A percentile compares a stretch with the other conserved stretches of the same genome.
Evolutionary conservation across 2,888 invertebrate species (phyloP).

Genomic region (Corythucha ciliata): DNA sequence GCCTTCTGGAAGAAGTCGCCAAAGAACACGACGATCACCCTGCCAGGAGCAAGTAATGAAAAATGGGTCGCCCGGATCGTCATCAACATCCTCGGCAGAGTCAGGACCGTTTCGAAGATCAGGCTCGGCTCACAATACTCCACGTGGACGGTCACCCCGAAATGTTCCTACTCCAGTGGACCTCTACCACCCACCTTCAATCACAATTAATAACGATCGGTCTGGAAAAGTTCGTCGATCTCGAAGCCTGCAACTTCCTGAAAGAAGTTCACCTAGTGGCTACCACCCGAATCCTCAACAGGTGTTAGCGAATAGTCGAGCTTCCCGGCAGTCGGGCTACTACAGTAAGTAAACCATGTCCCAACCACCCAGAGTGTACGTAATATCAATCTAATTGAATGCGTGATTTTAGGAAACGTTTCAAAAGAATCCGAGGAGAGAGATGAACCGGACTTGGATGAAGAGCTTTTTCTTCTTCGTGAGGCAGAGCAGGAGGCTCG

Average conservation of each 20-base stretch:
- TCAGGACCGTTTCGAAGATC: constrained; percentile 19
- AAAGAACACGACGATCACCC: constrained; percentile 40
- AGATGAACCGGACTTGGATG: constrained; percentile 20
- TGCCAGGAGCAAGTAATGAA: constrained; percentile 39
- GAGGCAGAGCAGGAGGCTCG: constrained; percentile 44
- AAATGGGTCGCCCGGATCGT: constrained; percentile 48
- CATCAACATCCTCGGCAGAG: constrained; percentile 44
- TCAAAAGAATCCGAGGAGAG: background rate
- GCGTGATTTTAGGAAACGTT: too few species aligned
- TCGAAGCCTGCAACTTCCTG: constrained; percentile 55
- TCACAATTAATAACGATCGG: constrained; percentile 7
- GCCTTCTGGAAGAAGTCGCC: constrained; percentile 31
- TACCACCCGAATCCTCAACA: constrained; percentile 22
- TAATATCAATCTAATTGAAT: too few species aligned
- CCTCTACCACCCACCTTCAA: constrained; percentile 40
- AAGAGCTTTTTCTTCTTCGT: constrained; percentile 39
- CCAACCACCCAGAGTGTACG: too few species aligned
- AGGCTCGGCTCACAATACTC: constrained; percentile 19
- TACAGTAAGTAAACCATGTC: too few species aligned
- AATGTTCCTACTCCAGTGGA: constrained; percentile 33
- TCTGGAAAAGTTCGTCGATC: constrained; percentile 44
- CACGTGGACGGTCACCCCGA: constrained; percentile 22
- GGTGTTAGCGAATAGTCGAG: constrained; percentile 20
- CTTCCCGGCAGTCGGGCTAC: constrained; percentile 15
- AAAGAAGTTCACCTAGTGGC: constrained; percentile 45